Conservation (phyloP, 2,888 invertebrate genomes). For the Colletes collaris region DNA sequence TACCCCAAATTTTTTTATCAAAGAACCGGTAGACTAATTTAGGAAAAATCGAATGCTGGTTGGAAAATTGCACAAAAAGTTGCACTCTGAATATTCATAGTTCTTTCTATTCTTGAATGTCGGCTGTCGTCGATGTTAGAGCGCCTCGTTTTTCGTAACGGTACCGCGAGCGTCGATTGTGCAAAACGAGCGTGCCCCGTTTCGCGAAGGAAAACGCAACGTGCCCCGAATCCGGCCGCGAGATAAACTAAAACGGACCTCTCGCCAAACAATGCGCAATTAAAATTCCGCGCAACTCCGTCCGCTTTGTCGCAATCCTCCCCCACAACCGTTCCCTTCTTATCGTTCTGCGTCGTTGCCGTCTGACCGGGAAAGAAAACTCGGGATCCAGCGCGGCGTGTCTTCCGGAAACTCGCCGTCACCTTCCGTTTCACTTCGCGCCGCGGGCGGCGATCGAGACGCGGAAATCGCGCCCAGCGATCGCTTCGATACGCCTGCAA, state of each 20-base stretch:
- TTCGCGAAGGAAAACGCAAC: conserved; percentile 22
- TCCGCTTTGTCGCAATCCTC: conserved; percentile 21
- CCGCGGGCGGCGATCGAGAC: too few species aligned
- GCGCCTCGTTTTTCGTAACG: conserved; percentile 11
- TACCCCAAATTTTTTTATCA: too few species aligned
- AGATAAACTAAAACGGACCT: background rate
- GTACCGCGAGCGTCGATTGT: background rate
- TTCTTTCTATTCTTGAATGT: too few species aligned
- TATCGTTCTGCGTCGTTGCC: conserved; percentile 13
- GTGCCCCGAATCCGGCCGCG: conserved; percentile 37
- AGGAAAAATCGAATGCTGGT: too few species aligned
- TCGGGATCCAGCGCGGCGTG: background rate
- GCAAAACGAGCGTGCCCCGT: conserved; percentile 3
- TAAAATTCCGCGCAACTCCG: conserved; percentile 14
- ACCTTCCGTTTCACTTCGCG: too few species aligned
- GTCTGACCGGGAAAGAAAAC: background rate
- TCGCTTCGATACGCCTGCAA: too few species aligned
- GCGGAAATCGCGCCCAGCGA: too few species aligned
- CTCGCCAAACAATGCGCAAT: conserved; percentile 20
- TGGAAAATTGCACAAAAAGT: too few species aligned
- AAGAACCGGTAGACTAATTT: too few species aligned
- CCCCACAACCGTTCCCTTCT: background rate
- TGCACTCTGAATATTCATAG: too few species aligned
- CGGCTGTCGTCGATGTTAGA: background rate
- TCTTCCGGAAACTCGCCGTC: conserved; percentile 2